phyloP scores from a whole-genome alignment of 2,113 vertebrate genomes.

The Sturnira hondurensis region DNA sequence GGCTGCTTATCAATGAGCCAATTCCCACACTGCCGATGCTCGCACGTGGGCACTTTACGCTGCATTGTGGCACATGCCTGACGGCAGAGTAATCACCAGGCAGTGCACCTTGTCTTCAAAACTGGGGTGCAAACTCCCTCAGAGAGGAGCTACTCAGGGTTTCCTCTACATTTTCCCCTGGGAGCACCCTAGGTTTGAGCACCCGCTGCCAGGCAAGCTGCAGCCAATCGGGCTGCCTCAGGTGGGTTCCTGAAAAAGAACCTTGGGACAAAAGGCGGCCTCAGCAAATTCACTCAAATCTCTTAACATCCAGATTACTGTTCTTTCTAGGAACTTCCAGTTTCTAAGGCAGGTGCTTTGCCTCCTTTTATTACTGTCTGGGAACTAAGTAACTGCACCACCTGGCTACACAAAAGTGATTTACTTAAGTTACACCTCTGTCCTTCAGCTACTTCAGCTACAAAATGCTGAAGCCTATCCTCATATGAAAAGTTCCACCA shows the following conservation, averaged over 20 bases:
- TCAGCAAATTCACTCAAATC: neutral
- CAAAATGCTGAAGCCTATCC: neutral
- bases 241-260: neutral
- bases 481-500: neutral
- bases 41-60: neutral
- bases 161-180: neutral
- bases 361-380: neutral
- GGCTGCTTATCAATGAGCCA: slow-evolving; percentile 13
- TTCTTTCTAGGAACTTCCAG: neutral
- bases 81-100: neutral
- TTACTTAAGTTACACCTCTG: neutral
- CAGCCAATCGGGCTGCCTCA: no score
- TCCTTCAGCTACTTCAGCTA: neutral
- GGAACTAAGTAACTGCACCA: neutral
- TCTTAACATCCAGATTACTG: neutral
- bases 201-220: neutral
- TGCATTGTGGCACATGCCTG: neutral
- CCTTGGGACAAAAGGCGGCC: neutral
- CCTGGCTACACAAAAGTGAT: neutral
- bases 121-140: neutral
- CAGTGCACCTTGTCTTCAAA: neutral
- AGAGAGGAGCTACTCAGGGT: neutral
- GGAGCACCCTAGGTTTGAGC: neutral
- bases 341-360: neutral
- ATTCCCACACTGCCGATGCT: neutral